phyloP scores from a whole-genome alignment of 2,888 invertebrate species.

The Esperia sulphurella region DNA sequence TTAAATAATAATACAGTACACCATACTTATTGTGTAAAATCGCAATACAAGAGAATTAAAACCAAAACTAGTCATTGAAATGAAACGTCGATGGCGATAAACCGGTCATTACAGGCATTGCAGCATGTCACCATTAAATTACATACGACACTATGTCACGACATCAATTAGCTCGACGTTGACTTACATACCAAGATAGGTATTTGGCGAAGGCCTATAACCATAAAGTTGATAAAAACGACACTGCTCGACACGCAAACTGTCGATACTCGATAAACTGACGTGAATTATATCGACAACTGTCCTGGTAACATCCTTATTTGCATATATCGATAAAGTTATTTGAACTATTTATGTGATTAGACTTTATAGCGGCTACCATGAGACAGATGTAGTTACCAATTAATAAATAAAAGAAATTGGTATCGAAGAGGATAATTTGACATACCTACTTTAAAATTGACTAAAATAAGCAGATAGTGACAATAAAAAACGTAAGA shows the following conservation, averaged over 20 bases:
- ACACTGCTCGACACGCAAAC: conserved; percentile 45
- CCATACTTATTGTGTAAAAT: no score
- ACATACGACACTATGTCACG: conserved; percentile 34
- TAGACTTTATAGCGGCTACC: no score
- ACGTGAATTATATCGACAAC: conserved; percentile 59
- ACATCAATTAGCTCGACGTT: conserved; percentile 57
- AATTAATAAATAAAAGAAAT: no score
- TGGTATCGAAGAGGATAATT: no score
- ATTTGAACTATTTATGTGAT: no score
- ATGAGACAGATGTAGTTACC: no score
- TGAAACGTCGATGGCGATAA: conserved; percentile 8
- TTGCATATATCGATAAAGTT: conserved; percentile 37
- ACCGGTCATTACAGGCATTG: background rate
- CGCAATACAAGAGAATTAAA: no score
- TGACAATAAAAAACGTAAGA: no score
- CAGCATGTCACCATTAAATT: conserved; percentile 21
- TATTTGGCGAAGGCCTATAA: conserved; percentile 41
- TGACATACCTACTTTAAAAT: no score
- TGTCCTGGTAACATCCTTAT: conserved; percentile 51
- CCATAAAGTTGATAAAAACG: conserved; percentile 57
- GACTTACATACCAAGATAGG: conserved; percentile 55
- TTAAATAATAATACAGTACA: no score
- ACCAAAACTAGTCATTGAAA: background rate
- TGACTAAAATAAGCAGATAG: no score
- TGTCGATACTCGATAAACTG: conserved; percentile 57